Conservation (phyloP, 2,888 invertebrate genomes). For the Xestia c-nigrum region DNA sequence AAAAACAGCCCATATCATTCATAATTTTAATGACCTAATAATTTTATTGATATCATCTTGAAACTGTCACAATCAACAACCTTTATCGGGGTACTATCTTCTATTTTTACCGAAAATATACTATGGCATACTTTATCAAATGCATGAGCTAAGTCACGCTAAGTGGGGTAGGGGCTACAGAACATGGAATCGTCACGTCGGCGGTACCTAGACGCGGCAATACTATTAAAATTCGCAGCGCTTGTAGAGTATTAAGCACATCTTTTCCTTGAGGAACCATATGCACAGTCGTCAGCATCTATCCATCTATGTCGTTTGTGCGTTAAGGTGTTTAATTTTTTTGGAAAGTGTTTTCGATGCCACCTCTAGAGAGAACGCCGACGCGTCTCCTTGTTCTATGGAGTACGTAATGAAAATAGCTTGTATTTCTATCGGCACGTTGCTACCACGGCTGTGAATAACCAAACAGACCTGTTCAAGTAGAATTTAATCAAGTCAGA, state of each 20-base stretch:
- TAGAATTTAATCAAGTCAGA: constrained; percentile 74
- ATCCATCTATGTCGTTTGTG: not conserved
- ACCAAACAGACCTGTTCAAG: constrained; percentile 71
- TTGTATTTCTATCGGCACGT: constrained; percentile 68
- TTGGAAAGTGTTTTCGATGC: not conserved
- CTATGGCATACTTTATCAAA: constrained; percentile 51
- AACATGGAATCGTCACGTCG: not conserved
- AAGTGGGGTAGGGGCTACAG: constrained; percentile 35
- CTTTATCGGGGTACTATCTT: constrained; percentile 39
- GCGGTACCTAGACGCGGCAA: not conserved
- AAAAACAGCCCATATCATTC: constrained; percentile 23
- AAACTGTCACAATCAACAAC: constrained; percentile 43
- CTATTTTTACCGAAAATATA: constrained; percentile 43
- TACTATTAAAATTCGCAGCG: not conserved
- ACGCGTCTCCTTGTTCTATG: not conserved
- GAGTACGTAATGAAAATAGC: constrained; percentile 62
- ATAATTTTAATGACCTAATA: constrained; percentile 44
- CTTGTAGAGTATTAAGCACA: not conserved
- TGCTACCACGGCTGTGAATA: constrained; percentile 68
- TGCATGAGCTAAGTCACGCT: constrained; percentile 66
- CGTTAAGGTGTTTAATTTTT: not conserved
- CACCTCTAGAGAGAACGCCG: not conserved
- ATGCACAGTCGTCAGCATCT: not conserved
- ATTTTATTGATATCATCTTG: constrained; percentile 46
- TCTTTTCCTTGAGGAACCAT: not conserved